Base-by-base conservation (phyloP, 2,113 vertebrate genomes). In the Chrysochloris asiatica region DNA sequence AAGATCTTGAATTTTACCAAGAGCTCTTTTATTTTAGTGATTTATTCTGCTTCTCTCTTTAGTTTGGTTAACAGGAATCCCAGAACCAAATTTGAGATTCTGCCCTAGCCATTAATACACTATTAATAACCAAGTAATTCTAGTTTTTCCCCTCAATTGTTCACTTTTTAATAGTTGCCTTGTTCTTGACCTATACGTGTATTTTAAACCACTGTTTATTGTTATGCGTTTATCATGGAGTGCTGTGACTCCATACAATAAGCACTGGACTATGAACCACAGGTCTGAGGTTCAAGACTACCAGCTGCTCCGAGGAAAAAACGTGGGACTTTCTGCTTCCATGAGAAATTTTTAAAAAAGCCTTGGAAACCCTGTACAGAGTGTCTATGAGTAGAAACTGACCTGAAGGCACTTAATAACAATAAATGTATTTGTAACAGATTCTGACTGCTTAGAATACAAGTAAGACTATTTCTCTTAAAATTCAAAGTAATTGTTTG, bases 401-500 rank as follows among this genome's bases (percentile, higher is more conserved):
- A n/a, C n/a, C n/a, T n/a, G n/a, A n/a, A n/a, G n/a, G n/a, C n/a
- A n/a, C n/a, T n/a, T n/a, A n/a, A n/a, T n/a, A n/a, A n/a, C n/a
- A n/a, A n/a, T n/a, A n/a, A n/a, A 90, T 47, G 47, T 77, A 56
- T 83, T 72, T 90, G 45, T 65, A 83, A 73, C 9, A 43, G 21
- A 17, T 13, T 81, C 59, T 81, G 59, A 80, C 45, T 87, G 13
- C 52, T 79, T 80, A 41, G 17, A 56, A 86, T 43, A 69, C 14
- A 52, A 69, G 6, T 84, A 41, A 71, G 28, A 14, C 67, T 30
- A 56, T 6, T 63, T 87, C 54, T 87, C 54, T 75, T 50, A 86
- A 86, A 83, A 78, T 73, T 73, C 86, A 83, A 71, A 56, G 54
- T 54, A 86, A 89, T 48, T 80, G 72, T 38, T n/a, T 67, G 28